Percentiles rank a stretch among this genome's conserved stretches.
These are phyloP conservation scores for Pelochelys cantorii DNA, from an alignment of 2,797 vertebrate species.

Conservation along the genomic window DNA sequence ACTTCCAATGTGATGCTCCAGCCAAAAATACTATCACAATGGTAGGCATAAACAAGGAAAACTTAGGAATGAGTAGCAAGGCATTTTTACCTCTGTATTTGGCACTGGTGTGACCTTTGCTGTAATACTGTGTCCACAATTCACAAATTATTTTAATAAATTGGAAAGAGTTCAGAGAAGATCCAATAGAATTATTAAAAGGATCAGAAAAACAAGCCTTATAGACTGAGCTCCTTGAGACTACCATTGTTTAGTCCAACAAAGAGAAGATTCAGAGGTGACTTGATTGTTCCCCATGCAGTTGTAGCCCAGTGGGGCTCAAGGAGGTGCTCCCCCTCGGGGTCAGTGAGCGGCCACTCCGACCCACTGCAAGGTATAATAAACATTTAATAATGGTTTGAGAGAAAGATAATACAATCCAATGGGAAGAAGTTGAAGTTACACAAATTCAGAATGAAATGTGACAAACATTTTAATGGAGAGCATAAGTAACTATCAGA, in stretches of 20 bases:
- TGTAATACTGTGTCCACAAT: too few relatives aligned
- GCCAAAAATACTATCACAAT: too few relatives aligned
- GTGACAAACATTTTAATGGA: background rate
- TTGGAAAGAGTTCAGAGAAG: background rate
- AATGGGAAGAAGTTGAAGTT: background rate
- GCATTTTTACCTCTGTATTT: background rate
- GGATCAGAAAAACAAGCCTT: background rate
- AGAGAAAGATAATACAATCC: background rate
- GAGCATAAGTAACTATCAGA: background rate
- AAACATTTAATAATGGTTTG: background rate
- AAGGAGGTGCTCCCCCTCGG: too few relatives aligned
- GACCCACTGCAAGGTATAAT: background rate
- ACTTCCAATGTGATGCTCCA: too few relatives aligned
- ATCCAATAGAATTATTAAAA: background rate
- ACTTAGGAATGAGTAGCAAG: too few relatives aligned
- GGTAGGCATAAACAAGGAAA: too few relatives aligned
- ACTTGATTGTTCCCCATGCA: background rate
- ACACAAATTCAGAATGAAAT: background rate
- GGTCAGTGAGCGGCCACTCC: too few relatives aligned
- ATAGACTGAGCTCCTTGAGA: background rate
- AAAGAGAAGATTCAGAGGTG: background rate
- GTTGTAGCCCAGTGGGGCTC: too few relatives aligned
- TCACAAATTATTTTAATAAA: background rate
- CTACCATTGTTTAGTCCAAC: background rate
- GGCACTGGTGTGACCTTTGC: too few relatives aligned